Evolutionary conservation across 1,140 invertebrate genomes (phyloP).

Genomic region (Musca vetustissima): DNA sequence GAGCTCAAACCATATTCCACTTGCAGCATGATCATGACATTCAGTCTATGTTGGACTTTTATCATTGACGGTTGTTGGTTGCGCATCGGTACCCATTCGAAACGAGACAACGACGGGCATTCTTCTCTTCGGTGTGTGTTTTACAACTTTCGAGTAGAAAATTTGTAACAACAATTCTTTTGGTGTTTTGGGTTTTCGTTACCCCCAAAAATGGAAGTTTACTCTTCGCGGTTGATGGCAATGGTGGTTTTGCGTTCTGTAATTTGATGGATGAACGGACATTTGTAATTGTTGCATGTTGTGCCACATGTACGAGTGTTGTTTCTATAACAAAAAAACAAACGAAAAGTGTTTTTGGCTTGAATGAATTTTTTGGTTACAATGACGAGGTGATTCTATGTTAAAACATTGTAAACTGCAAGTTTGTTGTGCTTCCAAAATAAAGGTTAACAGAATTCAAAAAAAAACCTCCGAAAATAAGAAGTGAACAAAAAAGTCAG

Average conservation of each 20-base stretch:
- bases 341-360: too few relatives aligned
- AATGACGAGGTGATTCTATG: too few relatives aligned
- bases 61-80: conserved; percentile 39
- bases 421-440: conserved; percentile 30
- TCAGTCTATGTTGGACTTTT: conserved; percentile 51
- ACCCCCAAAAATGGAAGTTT: too few relatives aligned
- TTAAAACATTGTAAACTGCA: conserved; percentile 13
- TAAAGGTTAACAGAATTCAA: conserved; percentile 17
- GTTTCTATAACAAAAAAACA: too few relatives aligned
- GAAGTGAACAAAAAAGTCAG: conserved; percentile 35
- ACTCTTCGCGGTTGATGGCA: too few relatives aligned
- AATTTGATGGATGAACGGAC: not conserved
- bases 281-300: conserved; percentile 13
- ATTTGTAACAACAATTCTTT: too few relatives aligned
- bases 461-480: conserved; percentile 30
- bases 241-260: not conserved
- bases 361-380: too few relatives aligned
- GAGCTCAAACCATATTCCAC: conserved; percentile 1
- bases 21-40: conserved; percentile 46
- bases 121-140: not conserved
- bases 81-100: not conserved
- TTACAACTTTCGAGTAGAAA: too few relatives aligned
- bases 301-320: not conserved
- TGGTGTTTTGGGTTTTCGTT: too few relatives aligned
- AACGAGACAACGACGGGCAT: not conserved